Evolutionary conservation across 2,888 invertebrate genomes (phyloP).

Genomic region (Zelleria hepariella): DNA sequence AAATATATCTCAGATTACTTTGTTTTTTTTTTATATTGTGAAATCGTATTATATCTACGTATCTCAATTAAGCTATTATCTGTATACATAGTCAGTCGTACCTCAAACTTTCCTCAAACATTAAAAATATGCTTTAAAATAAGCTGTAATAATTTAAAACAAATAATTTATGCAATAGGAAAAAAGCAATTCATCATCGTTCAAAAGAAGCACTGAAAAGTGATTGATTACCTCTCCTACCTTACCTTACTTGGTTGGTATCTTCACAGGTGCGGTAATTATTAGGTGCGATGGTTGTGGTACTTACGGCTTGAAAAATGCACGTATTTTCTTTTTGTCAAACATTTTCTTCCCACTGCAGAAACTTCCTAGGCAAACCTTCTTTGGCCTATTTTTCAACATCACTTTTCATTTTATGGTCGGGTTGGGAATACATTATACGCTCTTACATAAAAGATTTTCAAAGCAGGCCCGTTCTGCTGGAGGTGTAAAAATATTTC

Average conservation of each 20-base stretch:
- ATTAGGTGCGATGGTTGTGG: not conserved
- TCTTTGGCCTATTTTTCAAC: not conserved
- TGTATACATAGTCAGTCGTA: too few species aligned
- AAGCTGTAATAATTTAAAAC: too few species aligned
- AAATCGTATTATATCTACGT: too few species aligned
- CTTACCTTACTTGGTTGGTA: too few species aligned
- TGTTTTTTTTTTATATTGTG: not conserved
- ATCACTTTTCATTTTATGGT: not conserved
- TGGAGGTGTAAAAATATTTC: conserved; percentile 33
- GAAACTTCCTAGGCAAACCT: too few species aligned
- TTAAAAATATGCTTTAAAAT: too few species aligned
- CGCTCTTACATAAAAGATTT: conserved; percentile 28
- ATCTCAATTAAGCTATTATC: too few species aligned
- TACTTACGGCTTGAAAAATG: too few species aligned
- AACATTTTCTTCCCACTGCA: too few species aligned
- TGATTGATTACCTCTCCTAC: not conserved
- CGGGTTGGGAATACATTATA: conserved; percentile 29
- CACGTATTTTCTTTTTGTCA: too few species aligned
- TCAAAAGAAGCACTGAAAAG: not conserved
- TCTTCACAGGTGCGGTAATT: too few species aligned
- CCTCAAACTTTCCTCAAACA: too few species aligned
- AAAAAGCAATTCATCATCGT: not conserved
- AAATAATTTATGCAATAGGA: not conserved
- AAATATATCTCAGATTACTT: not conserved
- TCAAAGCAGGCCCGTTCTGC: conserved; percentile 21